Evolutionary conservation across 2,888 invertebrate species (phyloP).

Genomic region (Torymus texanus): DNA sequence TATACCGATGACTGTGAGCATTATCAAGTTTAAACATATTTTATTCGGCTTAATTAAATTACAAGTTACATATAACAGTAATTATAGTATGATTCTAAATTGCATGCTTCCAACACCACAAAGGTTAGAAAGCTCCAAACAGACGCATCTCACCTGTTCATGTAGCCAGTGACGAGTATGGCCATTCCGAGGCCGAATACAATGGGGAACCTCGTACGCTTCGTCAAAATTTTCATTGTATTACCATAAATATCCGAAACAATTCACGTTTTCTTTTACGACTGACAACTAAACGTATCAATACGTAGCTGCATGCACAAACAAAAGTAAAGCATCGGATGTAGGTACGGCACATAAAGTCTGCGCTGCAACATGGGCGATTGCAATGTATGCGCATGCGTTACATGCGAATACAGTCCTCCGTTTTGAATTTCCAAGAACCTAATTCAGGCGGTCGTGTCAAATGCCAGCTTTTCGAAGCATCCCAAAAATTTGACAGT

Average conservation of each 20-base stretch:
- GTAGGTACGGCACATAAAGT: too few relatives aligned
- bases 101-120: not conserved
- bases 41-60: too few relatives aligned
- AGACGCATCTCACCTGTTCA: conserved; percentile 10
- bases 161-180: not conserved
- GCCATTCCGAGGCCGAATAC: not conserved
- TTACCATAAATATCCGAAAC: not conserved
- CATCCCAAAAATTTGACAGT: conserved; percentile 6
- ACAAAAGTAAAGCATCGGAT: too few relatives aligned
- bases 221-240: not conserved
- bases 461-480: not conserved
- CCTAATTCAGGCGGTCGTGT: not conserved
- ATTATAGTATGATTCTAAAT: too few relatives aligned
- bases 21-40: too few relatives aligned
- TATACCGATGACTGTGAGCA: too few relatives aligned
- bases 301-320: too few relatives aligned
- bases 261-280: too few relatives aligned
- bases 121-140: not conserved
- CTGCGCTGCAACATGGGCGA: too few relatives aligned
- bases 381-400: too few relatives aligned
- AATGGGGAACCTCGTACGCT: conserved; percentile 1
- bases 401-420: not conserved
- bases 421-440: conserved; percentile 7
- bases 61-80: too few relatives aligned
- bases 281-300: too few relatives aligned